Conservation (phyloP, 2,113 vertebrate species). For the Salvelinus alpinus region DNA sequence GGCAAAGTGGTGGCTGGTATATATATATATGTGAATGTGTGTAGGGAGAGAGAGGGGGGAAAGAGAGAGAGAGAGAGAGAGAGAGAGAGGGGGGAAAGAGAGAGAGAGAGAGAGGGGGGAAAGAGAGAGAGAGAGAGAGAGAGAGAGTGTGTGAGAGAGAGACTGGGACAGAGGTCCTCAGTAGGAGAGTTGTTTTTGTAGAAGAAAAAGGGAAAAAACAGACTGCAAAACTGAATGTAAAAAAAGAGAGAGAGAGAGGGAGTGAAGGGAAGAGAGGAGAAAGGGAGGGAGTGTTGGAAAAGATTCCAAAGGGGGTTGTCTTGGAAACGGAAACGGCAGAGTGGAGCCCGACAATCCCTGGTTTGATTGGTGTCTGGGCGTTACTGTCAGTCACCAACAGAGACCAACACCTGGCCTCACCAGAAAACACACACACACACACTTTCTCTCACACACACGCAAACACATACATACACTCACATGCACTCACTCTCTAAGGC, state of each 20-base stretch:
- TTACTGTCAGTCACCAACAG: constrained; percentile 62
- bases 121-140: neutral
- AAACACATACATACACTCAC: neutral
- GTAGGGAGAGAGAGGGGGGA: neutral
- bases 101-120: no score
- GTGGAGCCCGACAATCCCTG: constrained; percentile 65
- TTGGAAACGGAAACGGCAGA: constrained; percentile 68
- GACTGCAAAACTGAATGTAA: neutral
- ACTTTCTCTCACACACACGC: constrained; percentile 7
- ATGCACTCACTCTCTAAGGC: constrained; percentile 9
- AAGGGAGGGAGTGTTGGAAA: constrained; percentile 45
- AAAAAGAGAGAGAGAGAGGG: neutral
- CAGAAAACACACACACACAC: constrained; percentile 13
- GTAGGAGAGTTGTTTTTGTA: constrained; percentile 21
- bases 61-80: neutral
- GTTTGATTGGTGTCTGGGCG: constrained; percentile 63
- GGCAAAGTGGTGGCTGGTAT: constrained; percentile 27
- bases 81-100: no score
- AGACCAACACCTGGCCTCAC: constrained; percentile 38
- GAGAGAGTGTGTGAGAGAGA: neutral
- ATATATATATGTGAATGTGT: neutral
- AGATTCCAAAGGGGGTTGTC: constrained; percentile 64
- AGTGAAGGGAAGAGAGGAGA: constrained; percentile 19
- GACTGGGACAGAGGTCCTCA: neutral
- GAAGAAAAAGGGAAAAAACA: constrained; percentile 8